Conservation (phyloP, 1,140 invertebrate species). For the Cepaea nemoralis region DNA sequence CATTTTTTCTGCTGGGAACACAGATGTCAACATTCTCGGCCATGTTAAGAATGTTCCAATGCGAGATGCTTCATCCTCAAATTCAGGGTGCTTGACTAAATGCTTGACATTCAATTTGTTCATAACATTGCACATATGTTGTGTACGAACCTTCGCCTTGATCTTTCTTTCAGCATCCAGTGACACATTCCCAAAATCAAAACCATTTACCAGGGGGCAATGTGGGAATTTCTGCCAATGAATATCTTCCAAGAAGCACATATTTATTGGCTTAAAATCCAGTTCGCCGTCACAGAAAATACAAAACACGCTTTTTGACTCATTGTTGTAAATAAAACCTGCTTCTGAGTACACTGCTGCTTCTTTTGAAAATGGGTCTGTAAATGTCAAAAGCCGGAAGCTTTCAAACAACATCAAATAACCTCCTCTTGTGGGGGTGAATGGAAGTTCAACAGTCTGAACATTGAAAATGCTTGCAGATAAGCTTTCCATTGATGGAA, state of each 20-base stretch:
- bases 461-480: background rate
- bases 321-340: constrained; percentile 6
- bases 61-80: constrained; percentile 8
- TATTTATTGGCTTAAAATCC: background rate
- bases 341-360: constrained; percentile 14
- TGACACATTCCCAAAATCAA: constrained; percentile 22
- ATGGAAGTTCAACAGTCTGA: constrained; percentile 2
- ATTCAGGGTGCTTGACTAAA: constrained; percentile 25
- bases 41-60: background rate
- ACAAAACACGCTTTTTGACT: constrained; percentile 17
- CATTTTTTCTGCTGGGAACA: constrained; percentile 15
- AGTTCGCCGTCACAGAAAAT: constrained; percentile 15
- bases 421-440: background rate
- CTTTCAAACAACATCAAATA: constrained; percentile 18
- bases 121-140: background rate
- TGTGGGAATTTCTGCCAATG: background rate
- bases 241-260: background rate
- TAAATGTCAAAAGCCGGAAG: background rate
- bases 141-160: background rate
- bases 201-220: constrained; percentile 4
- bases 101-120: background rate
- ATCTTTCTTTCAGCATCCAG: background rate
- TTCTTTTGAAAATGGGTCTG: background rate
- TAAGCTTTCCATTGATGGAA: background rate
- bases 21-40: background rate